These are phyloP conservation scores for Trichosurus vulpecula DNA, from an alignment of 2,797 vertebrate genomes.

Conservation along the genomic window DNA sequence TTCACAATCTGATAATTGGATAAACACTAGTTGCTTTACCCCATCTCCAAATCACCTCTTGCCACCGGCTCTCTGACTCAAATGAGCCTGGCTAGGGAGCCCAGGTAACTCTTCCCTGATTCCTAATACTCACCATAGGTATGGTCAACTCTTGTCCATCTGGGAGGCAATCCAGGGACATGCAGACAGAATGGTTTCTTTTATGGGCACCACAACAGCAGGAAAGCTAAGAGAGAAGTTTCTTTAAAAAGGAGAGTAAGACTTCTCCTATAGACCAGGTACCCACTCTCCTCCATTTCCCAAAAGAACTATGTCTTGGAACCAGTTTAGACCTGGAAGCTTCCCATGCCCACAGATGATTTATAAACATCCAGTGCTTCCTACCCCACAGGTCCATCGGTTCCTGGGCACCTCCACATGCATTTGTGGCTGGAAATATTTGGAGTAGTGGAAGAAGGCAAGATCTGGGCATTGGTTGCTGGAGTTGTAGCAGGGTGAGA, in stretches of 20 bases:
- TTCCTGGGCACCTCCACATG: constrained; percentile 46
- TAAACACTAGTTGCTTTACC: not conserved
- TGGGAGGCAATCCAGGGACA: constrained; percentile 75
- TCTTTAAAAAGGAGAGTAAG: constrained; percentile 27
- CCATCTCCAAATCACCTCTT: not conserved
- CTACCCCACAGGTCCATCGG: constrained; percentile 58
- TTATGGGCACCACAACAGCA: constrained; percentile 24
- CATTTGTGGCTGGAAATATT: constrained; percentile 75
- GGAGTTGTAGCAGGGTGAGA: constrained; percentile 55
- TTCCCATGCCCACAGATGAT: not conserved
- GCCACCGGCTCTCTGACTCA: not conserved
- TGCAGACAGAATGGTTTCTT: constrained; percentile 20
- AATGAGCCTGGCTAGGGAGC: not conserved
- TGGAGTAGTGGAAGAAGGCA: constrained; percentile 86
- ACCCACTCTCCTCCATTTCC: fast-evolving
- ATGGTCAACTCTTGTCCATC: constrained; percentile 70
- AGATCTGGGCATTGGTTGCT: constrained; percentile 22
- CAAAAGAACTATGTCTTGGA: not conserved
- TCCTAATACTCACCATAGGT: constrained; percentile 80
- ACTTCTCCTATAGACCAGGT: not conserved
- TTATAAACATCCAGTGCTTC: fast-evolving
- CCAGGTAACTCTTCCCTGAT: not conserved
- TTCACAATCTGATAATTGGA: not conserved
- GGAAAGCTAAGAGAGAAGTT: constrained; percentile 52
- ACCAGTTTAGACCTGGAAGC: not conserved